Evolutionary conservation across 2,888 invertebrate species (phyloP), one percentile per base, ranked within the genome.

Genomic region (Alitta virens): DNA sequence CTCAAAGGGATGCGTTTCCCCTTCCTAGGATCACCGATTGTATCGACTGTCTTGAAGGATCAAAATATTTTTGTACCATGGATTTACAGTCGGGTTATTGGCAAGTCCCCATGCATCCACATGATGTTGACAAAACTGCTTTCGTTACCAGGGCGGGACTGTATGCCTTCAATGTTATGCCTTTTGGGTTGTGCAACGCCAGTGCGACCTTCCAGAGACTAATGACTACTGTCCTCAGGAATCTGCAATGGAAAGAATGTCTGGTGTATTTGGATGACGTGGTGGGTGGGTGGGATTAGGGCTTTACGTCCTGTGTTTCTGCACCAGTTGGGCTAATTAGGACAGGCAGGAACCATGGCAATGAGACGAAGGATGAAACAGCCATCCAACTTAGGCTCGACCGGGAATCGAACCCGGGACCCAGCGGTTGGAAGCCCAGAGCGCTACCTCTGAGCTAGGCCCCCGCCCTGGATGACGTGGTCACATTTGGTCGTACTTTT

Each of bases 11-110:
- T 54, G 59, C 63, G 0, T 64, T 64, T 42, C 68, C 65, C 0
- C 27, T 70, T 2, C 67, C 69, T 12, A 57, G 40, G 25, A 60
- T 69, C n/a, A 52, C 51, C 2, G 56, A 62, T 3, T 57, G 61
- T 23, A 49, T 73, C 1, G 69, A 66, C 49, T 46, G 60, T 14
- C 51, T 71, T 18, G 26, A 67, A 12, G 72, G 71, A 1, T 5
- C 62, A 21, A 46, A 2, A 9, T 12, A 49, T 12, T 62, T 56
- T 33, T 25, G 49, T 24, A 55, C 42, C 5, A 53, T 70, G 9
- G 69, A 71, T 60, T 50, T 67, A 16, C 42, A 59, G 12, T 26
- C 16, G n/a, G 68, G 65, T 9, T 70, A 64, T 61, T 68, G 62
- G 63, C 66, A 68, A 50, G 60, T 70, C 1, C 56, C 51, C n/a